Base-by-base conservation (phyloP, 1,140 invertebrate genomes). In the Steinernema khuongi region DNA sequence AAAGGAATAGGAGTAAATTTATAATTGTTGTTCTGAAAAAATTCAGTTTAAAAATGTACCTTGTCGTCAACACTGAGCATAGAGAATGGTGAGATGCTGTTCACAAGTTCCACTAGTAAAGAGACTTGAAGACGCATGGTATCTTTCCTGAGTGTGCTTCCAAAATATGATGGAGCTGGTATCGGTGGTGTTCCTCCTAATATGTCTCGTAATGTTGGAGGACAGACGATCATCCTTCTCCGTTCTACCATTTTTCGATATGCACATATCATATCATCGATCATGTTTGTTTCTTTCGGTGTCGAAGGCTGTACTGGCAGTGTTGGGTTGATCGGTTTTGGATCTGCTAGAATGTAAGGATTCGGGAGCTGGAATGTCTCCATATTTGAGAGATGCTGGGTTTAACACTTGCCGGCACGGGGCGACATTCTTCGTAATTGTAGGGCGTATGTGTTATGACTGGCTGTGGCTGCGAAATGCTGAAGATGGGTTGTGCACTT, bases 81-180 rank as follows among this genome's bases (percentile, higher is more conserved):
- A 18, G 75, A 7, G 43, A 76, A 77, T 14, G 74, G 74, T n/a
- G 75, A 28, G 33, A 76, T 77, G 28, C 74, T 60, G 71, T 76
- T 76, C 17, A 76, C n/a, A 29, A 76, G 30, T 29, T 77, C 74
- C 1, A 77, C 68, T 14, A 71, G 28, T 17, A 76, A 28, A n/a
- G 19, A 44, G 18, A 75, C n/a, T 31, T 75, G 72, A 14, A 76
- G 50, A 14, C 74, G 74, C 4, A 69, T 68, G 19, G 7, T 17
- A 68, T 67, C 74, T 75, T 60, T 60, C 50, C 22, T 60, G 14
- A 60, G 22, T 17, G 7, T 22, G 26, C 50, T 60, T 60, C 50
- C 50, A 26, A 60, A 60, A 22, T n/a, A 14, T 14, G 50, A 14
- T 4, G 50, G 22, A 7, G 4, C 26, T 14, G 26, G 50, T 2